phyloP scores from a whole-genome alignment of 37 sponge, comb jelly and placozoan species.

The Spongilla lacustris region DNA sequence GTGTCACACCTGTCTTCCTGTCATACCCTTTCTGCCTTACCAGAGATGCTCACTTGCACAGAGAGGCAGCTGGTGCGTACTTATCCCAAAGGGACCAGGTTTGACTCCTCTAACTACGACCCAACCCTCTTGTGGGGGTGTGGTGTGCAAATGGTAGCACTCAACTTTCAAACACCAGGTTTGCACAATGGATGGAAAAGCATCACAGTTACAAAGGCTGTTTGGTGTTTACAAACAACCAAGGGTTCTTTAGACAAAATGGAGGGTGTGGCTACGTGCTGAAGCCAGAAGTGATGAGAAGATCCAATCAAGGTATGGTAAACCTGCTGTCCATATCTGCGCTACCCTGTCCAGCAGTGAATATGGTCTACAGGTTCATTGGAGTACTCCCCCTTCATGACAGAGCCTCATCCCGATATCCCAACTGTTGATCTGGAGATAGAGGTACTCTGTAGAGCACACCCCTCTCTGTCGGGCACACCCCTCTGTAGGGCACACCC shows the following conservation, averaged over 20 bases:
- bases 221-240: conserved; percentile 30
- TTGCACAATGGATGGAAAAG: not conserved
- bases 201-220: not conserved
- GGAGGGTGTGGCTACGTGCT: conserved; percentile 86
- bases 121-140: conserved; percentile 68
- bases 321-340: not conserved
- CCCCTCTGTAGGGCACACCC: too few relatives aligned
- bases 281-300: conserved; percentile 73
- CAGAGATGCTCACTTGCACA: conserved; percentile 66
- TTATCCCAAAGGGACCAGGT: conserved; percentile 69
- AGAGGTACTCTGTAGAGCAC: too few relatives aligned
- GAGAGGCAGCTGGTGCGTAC: conserved; percentile 70
- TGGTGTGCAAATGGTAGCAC: conserved; percentile 82
- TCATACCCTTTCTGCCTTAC: too few relatives aligned
- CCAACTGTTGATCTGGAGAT: conserved; percentile 55
- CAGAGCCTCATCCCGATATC: conserved; percentile 43
- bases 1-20: too few relatives aligned
- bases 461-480: too few relatives aligned
- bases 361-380: not conserved
- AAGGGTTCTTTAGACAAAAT: conserved; percentile 79
- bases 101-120: conserved; percentile 80
- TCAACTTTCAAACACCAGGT: conserved; percentile 83
- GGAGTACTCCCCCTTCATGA: conserved; percentile 36
- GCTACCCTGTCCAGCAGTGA: not conserved
- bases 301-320: not conserved